Evolutionary conservation across 1,140 invertebrate species (phyloP).

Genomic region (Drosophila bocki): DNA sequence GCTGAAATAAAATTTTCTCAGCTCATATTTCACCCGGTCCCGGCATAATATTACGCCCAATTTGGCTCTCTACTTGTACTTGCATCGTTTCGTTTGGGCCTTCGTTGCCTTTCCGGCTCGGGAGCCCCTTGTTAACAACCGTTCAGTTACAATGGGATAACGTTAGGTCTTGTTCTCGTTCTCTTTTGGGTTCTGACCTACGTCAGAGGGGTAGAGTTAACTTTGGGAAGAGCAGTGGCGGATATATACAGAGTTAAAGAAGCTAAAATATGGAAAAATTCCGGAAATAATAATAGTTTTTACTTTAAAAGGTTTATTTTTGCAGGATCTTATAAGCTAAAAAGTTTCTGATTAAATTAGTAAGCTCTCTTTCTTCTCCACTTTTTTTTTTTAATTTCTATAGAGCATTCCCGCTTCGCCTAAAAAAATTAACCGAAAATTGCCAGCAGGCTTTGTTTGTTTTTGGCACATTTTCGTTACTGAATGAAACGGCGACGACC

Average conservation of each 20-base stretch:
- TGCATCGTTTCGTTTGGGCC: constrained; percentile 37
- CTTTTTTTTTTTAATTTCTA: no score
- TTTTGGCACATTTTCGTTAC: constrained; percentile 66
- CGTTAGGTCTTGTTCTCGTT: constrained; percentile 62
- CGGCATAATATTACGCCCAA: constrained; percentile 79
- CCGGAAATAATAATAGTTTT: not conserved
- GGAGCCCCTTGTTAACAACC: constrained; percentile 77
- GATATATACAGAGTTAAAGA: not conserved
- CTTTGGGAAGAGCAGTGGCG: not conserved
- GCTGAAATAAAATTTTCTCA: constrained; percentile 79
- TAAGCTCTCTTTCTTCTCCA: not conserved
- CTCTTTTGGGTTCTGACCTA: constrained; percentile 32
- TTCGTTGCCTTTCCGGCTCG: constrained; percentile 47
- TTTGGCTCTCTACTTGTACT: constrained; percentile 67
- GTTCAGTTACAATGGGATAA: constrained; percentile 75
- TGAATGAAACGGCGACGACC: constrained; percentile 12
- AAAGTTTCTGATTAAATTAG: not conserved
- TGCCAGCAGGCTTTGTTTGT: constrained; percentile 47
- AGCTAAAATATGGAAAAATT: not conserved
- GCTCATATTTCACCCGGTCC: constrained; percentile 76
- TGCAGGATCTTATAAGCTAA: no score
- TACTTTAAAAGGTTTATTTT: no score
- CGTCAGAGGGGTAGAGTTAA: constrained; percentile 1
- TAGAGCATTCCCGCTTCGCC: constrained; percentile 19
- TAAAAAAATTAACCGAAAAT: not conserved